Base-by-base conservation (phyloP, 2,797 vertebrate species). In the Poecilia gillii region DNA sequence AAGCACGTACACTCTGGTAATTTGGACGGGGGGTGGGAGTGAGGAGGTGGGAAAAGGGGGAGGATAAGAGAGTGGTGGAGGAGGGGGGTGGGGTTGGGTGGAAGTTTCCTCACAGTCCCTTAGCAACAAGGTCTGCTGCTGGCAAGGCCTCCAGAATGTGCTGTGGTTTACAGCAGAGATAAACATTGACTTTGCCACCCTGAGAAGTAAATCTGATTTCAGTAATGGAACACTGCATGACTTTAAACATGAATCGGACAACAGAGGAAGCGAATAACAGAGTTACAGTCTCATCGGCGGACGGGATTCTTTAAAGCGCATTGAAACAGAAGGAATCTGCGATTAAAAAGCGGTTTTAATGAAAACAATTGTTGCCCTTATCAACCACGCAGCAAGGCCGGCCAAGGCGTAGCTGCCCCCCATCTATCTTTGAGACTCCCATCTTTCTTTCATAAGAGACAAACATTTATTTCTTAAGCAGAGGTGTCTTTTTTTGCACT, bases 81-180 rank as follows among this genome's bases (percentile, higher is more conserved):
- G 78, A 23, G 18, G 62, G 71, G 41, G 33, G 64, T 36, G 41
- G 36, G 79, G 73, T 39, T 80, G 84, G 87, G 89, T 77, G 53
- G 85, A 87, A 87, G 87, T 92, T 93, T 94, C 91, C 83, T 93
- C 88, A 79, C 51, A 86, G 91, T 84, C 93, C 91, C 92, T 76
- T 88, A 94, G 93, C 92, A 92, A 93, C 92, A 93, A 84, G 92
- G 87, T 84, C 88, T 85, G 78, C 76, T 88, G 89, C 78, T 88
- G 89, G 86, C 45, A 57, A 89, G 92, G 93, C 87, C 88, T 89
- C 90, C 75, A 94, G 89, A 92, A 94, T 88, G 91, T 82, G 82
- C 90, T 89, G 90, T 76, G 81, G 95, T 95, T 95, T 95, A 94
- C 90, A 94, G 76, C 89, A 84, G 89, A 91, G 89, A 94, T 95